Conservation (phyloP, 2,888 invertebrate species). For the Nycteola revayana region DNA sequence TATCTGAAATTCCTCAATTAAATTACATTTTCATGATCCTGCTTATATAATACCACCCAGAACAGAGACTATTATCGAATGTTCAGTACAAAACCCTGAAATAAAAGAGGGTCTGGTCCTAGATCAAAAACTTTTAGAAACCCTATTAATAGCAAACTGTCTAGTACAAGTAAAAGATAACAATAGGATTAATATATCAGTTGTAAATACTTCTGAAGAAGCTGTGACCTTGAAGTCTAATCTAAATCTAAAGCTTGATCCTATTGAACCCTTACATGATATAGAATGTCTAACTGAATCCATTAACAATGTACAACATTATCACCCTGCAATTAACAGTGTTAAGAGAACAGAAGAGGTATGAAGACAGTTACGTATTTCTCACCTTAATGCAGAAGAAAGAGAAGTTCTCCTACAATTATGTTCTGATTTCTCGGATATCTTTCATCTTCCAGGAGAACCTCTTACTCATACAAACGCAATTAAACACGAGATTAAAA, state of each 20-base stretch:
- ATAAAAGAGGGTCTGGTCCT: conserved; percentile 14
- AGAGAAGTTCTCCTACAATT: not conserved
- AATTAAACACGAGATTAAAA: conserved; percentile 5
- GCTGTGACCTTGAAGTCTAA: conserved; percentile 18
- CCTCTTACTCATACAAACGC: conserved; percentile 1
- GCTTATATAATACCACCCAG: conserved; percentile 18
- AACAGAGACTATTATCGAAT: conserved; percentile 28
- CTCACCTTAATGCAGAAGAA: conserved; percentile 3
- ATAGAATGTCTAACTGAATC: not conserved
- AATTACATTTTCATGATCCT: conserved; percentile 16
- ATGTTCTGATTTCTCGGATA: conserved; percentile 3
- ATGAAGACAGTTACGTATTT: not conserved
- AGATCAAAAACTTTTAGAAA: not conserved
- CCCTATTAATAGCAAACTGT: conserved; percentile 18
- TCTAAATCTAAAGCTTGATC: conserved; percentile 3
- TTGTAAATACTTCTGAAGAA: conserved; percentile 14
- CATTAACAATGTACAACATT: not conserved
- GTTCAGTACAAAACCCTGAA: conserved; percentile 25
- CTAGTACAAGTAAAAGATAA: conserved; percentile 17
- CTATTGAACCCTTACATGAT: not conserved
- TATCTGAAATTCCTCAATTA: not conserved
- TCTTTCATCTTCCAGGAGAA: conserved; percentile 3
- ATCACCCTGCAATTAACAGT: not conserved
- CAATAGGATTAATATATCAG: conserved; percentile 16
- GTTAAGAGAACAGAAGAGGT: not conserved